These are phyloP conservation scores for Lobophora halterata DNA, from an alignment of 2,888 invertebrate genomes.

Conservation along the genomic window DNA sequence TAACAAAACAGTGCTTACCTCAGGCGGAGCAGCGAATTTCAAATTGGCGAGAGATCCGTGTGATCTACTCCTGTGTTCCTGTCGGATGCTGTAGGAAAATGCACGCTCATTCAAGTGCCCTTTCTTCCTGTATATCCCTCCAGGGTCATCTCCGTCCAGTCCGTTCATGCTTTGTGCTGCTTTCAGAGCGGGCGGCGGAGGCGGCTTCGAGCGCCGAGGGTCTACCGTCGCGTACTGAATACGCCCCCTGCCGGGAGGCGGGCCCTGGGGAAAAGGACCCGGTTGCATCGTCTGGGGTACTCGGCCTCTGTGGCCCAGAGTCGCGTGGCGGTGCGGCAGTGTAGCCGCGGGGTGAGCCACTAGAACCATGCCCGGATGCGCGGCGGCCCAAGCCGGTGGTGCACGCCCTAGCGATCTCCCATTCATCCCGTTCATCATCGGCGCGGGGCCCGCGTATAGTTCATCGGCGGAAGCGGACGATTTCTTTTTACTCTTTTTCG, in stretches of 20 bases:
- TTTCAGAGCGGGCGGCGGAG: slow-evolving; percentile 81
- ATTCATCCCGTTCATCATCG: slow-evolving; percentile 69
- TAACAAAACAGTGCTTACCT: slow-evolving; percentile 52
- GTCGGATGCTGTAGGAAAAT: slow-evolving; percentile 95
- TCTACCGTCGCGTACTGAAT: slow-evolving; percentile 83
- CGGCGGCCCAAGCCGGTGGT: slow-evolving; percentile 63
- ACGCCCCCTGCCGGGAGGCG: slow-evolving; percentile 62
- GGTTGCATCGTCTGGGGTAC: slow-evolving; percentile 80
- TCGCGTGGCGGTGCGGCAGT: slow-evolving; percentile 68
- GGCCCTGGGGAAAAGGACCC: slow-evolving; percentile 65
- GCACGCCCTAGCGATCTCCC: slow-evolving; percentile 70
- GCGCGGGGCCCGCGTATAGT: slow-evolving; percentile 77
- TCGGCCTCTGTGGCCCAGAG: slow-evolving; percentile 80
- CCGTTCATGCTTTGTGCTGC: slow-evolving; percentile 86
- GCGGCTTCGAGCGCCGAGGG: slow-evolving; percentile 83
- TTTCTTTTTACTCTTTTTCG: slow-evolving; percentile 79
- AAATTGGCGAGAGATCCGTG: slow-evolving; percentile 95
- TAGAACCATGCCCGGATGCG: slow-evolving; percentile 69
- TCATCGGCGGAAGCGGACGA: slow-evolving; percentile 81
- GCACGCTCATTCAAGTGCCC: slow-evolving; percentile 96
- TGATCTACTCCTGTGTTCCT: slow-evolving; percentile 95
- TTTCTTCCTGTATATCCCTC: slow-evolving; percentile 92
- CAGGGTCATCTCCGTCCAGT: slow-evolving; percentile 82
- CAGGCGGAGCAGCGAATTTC: slow-evolving; percentile 90
- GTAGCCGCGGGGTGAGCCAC: slow-evolving; percentile 73